Percentiles rank a stretch among this genome's conserved stretches.
These are phyloP conservation scores for Mandrillus leucophaeus DNA, from an alignment of 2,113 vertebrate genomes.

Conservation along the genomic window DNA sequence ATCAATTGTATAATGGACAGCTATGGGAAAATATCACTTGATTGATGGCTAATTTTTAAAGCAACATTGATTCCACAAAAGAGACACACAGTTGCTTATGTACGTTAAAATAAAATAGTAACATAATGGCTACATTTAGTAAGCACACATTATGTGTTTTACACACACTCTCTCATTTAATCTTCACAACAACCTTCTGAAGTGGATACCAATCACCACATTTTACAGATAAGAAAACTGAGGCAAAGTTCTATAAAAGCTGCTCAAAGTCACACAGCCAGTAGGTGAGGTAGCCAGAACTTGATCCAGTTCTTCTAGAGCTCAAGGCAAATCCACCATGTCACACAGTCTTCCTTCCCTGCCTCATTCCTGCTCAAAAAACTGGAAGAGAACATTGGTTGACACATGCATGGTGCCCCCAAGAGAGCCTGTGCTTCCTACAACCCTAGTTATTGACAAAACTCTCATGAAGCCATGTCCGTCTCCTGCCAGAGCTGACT, in stretches of 20 bases:
- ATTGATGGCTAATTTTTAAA: neutral
- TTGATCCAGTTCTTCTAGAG: neutral
- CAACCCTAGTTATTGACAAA: neutral
- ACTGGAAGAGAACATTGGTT: neutral
- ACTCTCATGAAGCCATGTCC: neutral
- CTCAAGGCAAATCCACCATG: neutral
- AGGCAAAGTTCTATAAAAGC: neutral
- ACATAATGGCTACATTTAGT: neutral
- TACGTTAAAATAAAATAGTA: neutral
- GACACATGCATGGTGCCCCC: too few relatives aligned
- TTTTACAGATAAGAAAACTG: neutral
- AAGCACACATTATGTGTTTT: neutral
- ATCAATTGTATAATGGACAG: neutral
- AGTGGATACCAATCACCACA: neutral
- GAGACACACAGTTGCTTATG: neutral
- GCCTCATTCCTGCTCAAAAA: neutral
- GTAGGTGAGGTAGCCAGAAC: neutral
- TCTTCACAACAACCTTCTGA: neutral
- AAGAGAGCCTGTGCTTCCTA: too few relatives aligned
- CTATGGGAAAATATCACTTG: neutral
- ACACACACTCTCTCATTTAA: neutral
- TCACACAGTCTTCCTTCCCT: neutral
- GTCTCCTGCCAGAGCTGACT: neutral
- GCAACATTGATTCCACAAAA: neutral
- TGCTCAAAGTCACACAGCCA: neutral